phyloP scores from a whole-genome alignment of 1,140 invertebrate species.

The Lordiphosa mommai region DNA sequence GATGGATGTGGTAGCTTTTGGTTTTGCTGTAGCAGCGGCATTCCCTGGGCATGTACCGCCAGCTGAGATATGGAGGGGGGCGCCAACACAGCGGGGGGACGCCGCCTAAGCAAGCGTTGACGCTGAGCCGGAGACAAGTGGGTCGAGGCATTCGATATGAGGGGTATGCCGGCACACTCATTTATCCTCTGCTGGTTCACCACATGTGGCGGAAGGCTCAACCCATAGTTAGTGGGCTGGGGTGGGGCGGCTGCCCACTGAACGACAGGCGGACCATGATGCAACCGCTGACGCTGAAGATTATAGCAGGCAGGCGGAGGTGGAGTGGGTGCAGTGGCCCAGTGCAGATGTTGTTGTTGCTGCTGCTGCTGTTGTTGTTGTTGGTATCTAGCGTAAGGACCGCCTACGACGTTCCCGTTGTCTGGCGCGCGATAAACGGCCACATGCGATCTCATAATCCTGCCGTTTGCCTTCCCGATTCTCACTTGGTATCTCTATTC shows the following conservation, averaged over 20 bases:
- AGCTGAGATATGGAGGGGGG: constrained; percentile 81
- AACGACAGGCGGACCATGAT: constrained; percentile 16
- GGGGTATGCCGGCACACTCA: constrained; percentile 85
- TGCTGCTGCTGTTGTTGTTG: constrained; percentile 16
- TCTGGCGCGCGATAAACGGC: constrained; percentile 66
- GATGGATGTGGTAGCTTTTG: constrained; percentile 25
- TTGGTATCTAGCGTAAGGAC: constrained; percentile 53
- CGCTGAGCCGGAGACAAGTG: constrained; percentile 60
- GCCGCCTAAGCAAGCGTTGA: constrained; percentile 61
- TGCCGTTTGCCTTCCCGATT: constrained; percentile 28
- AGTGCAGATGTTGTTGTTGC: constrained; percentile 4
- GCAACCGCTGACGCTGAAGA: constrained; percentile 29
- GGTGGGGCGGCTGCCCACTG: constrained; percentile 12
- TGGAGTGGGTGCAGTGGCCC: background rate
- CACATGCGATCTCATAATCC: constrained; percentile 76
- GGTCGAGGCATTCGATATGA: constrained; percentile 84
- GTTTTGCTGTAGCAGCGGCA: constrained; percentile 84
- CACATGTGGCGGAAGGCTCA: constrained; percentile 14
- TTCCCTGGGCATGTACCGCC: constrained; percentile 88
- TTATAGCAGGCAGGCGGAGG: constrained; percentile 18
- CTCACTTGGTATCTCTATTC: constrained; percentile 28
- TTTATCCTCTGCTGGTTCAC: constrained; percentile 73
- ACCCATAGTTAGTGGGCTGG: constrained; percentile 7
- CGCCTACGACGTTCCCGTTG: constrained; percentile 22
- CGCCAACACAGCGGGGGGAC: constrained; percentile 3